A percentile compares a stretch with the other conserved stretches of the same genome.
Evolutionary conservation across 1,140 invertebrate genomes (phyloP).

Genomic region (Stenopsyche tienmushanensis): DNA sequence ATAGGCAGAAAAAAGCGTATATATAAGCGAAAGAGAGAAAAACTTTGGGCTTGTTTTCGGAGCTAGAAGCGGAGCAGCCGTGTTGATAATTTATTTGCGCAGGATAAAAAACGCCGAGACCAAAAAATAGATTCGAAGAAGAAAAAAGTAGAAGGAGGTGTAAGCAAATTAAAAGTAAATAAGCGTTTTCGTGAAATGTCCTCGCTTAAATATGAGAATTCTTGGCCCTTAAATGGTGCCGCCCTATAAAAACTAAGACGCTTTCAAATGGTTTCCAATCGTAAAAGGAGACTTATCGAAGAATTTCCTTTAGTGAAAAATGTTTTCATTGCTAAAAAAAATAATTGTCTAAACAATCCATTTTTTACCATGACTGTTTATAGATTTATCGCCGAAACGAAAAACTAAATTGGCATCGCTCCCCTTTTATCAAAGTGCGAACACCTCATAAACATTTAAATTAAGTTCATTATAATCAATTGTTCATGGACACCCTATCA

Average conservation of each 20-base stretch:
- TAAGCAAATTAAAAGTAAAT: conserved; percentile 26
- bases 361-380: not conserved
- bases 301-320: no score
- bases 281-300: no score
- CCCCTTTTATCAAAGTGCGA: no score
- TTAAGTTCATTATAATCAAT: no score
- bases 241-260: not conserved
- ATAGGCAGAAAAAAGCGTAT: not conserved
- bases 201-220: not conserved
- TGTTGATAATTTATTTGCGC: conserved; percentile 17
- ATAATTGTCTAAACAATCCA: not conserved
- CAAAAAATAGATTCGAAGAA: conserved; percentile 16
- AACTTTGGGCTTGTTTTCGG: not conserved
- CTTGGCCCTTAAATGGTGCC: not conserved
- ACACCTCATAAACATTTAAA: no score
- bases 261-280: no score
- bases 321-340: no score
- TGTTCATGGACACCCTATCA: no score
- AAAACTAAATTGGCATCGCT: not conserved
- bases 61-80: not conserved
- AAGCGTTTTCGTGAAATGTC: not conserved
- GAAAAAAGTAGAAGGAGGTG: conserved; percentile 10
- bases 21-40: not conserved
- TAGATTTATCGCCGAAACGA: not conserved
- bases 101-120: conserved; percentile 11